Percentiles rank a stretch among this genome's conserved stretches.
phyloP scores from a whole-genome alignment of 2,113 vertebrate species.

The Alosa alosa region DNA sequence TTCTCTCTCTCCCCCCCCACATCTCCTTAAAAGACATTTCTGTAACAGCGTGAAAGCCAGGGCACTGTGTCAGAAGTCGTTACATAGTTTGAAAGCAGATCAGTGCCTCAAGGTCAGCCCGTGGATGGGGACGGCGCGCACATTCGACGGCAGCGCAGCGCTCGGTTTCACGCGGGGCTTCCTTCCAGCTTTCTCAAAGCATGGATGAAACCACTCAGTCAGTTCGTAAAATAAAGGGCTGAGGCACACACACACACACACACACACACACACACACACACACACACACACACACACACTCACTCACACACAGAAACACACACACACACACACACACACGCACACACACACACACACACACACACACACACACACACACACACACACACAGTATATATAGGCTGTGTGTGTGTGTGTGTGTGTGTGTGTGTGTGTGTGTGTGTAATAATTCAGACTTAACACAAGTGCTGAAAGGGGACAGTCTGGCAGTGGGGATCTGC shows the following conservation, averaged over 20 bases:
- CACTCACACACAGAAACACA: not conserved
- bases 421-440: not conserved
- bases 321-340: constrained; percentile 7
- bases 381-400: not conserved
- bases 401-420: not conserved
- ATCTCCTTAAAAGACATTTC: constrained; percentile 53
- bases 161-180: constrained; percentile 43
- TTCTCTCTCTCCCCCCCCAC: constrained; percentile 27
- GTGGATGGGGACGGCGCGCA: not conserved
- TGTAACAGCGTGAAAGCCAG: constrained; percentile 67
- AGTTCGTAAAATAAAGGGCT: constrained; percentile 55
- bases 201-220: constrained; percentile 63
- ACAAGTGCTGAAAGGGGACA: not conserved
- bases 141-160: constrained; percentile 18
- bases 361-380: not conserved
- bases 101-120: constrained; percentile 61
- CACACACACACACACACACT: not conserved
- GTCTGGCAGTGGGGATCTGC: not conserved
- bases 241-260: constrained; percentile 28
- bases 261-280: not conserved
- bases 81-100: constrained; percentile 73
- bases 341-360: not conserved
- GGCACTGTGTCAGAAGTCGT: constrained; percentile 69
- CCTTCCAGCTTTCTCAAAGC: constrained; percentile 54
- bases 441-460: not conserved